These are phyloP conservation scores for Crioceris asparagi DNA, from an alignment of 2,888 invertebrate genomes.

Conservation along the genomic window DNA sequence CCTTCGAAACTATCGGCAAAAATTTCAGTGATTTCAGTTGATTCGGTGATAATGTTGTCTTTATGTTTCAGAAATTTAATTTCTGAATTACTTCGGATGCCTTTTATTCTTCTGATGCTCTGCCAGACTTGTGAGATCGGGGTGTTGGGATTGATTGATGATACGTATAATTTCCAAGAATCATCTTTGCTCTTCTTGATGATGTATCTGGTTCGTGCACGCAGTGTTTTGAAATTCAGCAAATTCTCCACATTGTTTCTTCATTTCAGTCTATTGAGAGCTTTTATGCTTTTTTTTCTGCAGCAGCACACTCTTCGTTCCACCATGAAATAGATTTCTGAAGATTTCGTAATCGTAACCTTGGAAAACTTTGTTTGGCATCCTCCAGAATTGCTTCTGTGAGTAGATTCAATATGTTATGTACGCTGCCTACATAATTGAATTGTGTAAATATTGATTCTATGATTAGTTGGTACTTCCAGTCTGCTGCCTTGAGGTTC, in stretches of 20 bases:
- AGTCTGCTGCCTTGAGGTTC: too few species aligned
- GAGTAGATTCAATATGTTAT: too few species aligned
- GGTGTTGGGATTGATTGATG: not conserved
- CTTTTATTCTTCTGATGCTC: not conserved
- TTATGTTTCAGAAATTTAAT: not conserved
- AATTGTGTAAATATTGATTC: not conserved
- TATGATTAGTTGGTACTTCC: not conserved
- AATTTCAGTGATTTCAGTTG: not conserved
- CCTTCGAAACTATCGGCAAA: not conserved
- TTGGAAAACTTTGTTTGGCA: too few species aligned
- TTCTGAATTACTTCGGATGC: not conserved
- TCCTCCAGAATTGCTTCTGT: not conserved
- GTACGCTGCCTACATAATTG: too few species aligned
- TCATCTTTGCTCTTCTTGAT: not conserved
- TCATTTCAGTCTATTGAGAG: not conserved
- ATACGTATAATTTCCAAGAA: not conserved
- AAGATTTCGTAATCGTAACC: too few species aligned
- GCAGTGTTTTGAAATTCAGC: not conserved
- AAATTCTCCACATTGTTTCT: not conserved
- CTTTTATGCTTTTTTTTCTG: not conserved
- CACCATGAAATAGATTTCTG: not conserved
- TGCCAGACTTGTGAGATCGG: not conserved
- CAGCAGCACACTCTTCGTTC: not conserved
- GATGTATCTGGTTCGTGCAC: not conserved
- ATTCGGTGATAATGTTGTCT: not conserved